Evolutionary conservation across 2,797 vertebrate species (phyloP).

Genomic region (Steatocranus sp.): DNA sequence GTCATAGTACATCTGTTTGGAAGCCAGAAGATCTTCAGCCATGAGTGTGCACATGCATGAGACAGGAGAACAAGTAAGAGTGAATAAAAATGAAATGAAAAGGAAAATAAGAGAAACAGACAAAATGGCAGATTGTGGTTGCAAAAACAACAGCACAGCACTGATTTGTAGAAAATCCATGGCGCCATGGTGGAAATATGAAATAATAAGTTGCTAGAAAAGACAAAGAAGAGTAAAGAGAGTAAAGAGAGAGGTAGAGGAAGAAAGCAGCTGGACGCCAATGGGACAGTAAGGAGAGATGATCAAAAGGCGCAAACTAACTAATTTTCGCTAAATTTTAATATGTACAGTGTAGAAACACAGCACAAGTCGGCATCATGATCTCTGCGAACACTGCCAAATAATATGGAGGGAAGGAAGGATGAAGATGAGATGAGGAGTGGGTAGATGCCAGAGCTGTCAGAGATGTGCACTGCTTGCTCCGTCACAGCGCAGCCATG

Average conservation of each 20-base stretch:
- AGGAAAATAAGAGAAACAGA: background rate
- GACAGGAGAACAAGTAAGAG: background rate
- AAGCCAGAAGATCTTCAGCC: constrained; percentile 18
- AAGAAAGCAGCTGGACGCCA: background rate
- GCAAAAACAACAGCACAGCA: background rate
- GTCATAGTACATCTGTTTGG: constrained; percentile 70
- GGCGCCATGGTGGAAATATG: background rate
- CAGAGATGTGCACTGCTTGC: constrained; percentile 32
- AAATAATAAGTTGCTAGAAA: background rate
- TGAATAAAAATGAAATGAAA: constrained; percentile 1
- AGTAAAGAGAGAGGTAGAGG: background rate
- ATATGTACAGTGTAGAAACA: background rate
- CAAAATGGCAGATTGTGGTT: constrained; percentile 15
- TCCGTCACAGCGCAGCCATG: constrained; percentile 48
- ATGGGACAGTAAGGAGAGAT: background rate
- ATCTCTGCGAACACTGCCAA: constrained; percentile 12
- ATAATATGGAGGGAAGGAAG: background rate
- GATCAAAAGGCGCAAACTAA: background rate
- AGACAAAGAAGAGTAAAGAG: background rate
- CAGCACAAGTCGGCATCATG: background rate
- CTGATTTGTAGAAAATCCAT: background rate
- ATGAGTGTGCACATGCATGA: background rate
- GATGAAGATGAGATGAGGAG: constrained; percentile 36
- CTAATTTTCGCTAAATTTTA: background rate
- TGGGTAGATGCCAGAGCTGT: constrained; percentile 52